A percentile compares a stretch with the other conserved stretches of the same genome.
Conservation (phyloP, 1,140 invertebrate genomes). For the Heliconius eleuchia region DNA sequence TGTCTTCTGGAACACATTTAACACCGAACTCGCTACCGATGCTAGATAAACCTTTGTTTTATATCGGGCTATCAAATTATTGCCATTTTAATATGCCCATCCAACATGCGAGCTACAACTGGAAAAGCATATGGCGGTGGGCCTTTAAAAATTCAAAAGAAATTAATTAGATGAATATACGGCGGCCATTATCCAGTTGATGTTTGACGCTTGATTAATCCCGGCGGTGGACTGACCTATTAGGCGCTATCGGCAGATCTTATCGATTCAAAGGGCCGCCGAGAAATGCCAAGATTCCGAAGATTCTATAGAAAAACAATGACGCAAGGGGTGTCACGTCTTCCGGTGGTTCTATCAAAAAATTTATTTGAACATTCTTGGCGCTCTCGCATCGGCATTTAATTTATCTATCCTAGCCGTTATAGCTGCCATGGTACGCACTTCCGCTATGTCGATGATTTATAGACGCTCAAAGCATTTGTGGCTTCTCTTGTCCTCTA, state of each 20-base stretch:
- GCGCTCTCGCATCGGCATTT: conserved; percentile 68
- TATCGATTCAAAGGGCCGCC: conserved; percentile 73
- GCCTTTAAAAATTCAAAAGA: conserved; percentile 74
- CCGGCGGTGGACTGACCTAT: conserved; percentile 78
- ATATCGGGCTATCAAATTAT: conserved; percentile 67
- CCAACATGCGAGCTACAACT: conserved; percentile 49
- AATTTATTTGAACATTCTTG: conserved; percentile 77
- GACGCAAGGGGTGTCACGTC: conserved; percentile 68
- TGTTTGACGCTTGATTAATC: conserved; percentile 74
- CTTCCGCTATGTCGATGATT: conserved; percentile 79
- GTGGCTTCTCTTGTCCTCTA: conserved; percentile 70
- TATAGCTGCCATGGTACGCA: conserved; percentile 69
- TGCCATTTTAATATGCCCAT: conserved; percentile 75
- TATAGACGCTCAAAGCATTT: conserved; percentile 68
- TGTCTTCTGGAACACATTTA: conserved; percentile 78
- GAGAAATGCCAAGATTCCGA: conserved; percentile 63
- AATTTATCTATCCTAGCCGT: conserved; percentile 77
- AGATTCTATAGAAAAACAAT: conserved; percentile 75
- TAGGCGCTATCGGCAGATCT: conserved; percentile 73
- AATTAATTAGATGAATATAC: conserved; percentile 80
- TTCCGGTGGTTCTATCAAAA: conserved; percentile 78
- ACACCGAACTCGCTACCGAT: conserved; percentile 73
- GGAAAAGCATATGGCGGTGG: conserved; percentile 46
- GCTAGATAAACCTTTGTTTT: conserved; percentile 77
- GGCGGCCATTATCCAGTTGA: conserved; percentile 54